Evolutionary conservation across 1,140 invertebrate genomes (phyloP).

Genomic region (Drosophila seguyi): DNA sequence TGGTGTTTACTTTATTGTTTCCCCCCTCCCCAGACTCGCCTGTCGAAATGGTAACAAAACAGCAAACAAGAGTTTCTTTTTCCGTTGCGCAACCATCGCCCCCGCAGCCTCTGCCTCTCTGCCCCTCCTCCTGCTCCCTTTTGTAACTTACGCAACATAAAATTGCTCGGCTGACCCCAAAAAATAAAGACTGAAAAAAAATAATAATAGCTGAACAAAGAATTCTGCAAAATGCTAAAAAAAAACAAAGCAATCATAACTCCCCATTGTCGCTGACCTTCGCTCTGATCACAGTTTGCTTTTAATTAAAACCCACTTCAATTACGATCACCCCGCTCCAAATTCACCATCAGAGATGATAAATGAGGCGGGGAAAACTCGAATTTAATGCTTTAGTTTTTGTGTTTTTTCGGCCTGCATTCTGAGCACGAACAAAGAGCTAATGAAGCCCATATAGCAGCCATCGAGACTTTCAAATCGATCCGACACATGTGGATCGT

Average conservation of each 20-base stretch:
- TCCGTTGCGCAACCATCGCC: conserved; percentile 59
- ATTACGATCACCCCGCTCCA: conserved; percentile 64
- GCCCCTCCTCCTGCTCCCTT: conserved; percentile 7
- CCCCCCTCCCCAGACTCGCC: conserved; percentile 22
- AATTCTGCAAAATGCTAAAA: conserved; percentile 57
- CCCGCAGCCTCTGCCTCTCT: conserved; percentile 1
- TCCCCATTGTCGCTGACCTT: conserved; percentile 65
- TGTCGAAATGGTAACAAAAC: conserved; percentile 66
- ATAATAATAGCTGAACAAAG: conserved; percentile 40
- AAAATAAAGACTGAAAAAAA: conserved; percentile 17
- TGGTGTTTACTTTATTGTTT: conserved; percentile 61
- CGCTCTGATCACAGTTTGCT: conserved; percentile 47
- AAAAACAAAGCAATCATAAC: conserved; percentile 63
- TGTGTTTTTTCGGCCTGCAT: conserved; percentile 31
- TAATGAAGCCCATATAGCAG: conserved; percentile 34
- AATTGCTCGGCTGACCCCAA: conserved; percentile 58
- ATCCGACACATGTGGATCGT: conserved; percentile 28
- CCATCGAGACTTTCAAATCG: conserved; percentile 42
- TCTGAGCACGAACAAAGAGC: conserved; percentile 44
- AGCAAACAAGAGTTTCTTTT: conserved; percentile 34
- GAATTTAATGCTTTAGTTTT: conserved; percentile 25
- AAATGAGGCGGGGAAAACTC: conserved; percentile 60
- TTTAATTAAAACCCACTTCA: conserved; percentile 74
- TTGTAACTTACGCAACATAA: conserved; percentile 67
- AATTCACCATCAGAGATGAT: conserved; percentile 67